Evolutionary conservation across 37 sponge, comb jelly and placozoan genomes (phyloP).

Genomic region (Crambe crambe): DNA sequence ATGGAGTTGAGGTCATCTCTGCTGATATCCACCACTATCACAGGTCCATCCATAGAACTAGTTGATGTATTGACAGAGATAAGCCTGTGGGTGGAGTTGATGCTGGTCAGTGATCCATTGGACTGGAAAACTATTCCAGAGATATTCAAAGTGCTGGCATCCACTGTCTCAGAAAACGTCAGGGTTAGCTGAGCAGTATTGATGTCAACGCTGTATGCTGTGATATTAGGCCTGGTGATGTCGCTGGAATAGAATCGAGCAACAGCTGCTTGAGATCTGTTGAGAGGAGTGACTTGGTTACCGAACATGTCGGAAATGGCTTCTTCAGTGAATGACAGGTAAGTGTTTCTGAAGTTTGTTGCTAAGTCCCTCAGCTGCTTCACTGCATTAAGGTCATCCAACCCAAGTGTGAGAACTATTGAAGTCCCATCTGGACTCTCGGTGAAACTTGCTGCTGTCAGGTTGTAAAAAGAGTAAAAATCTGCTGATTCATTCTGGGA

Average conservation of each 20-base stretch:
- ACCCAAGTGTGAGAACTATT: conserved; percentile 42
- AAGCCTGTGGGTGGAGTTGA: conserved; percentile 37
- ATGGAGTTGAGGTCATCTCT: conserved; percentile 83
- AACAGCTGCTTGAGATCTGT: conserved; percentile 23
- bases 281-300: conserved; percentile 45
- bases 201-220: conserved; percentile 47
- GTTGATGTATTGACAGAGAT: conserved; percentile 40
- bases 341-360: conserved; percentile 44
- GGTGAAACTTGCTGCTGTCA: conserved; percentile 37
- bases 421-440: conserved; percentile 30
- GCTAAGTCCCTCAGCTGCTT: conserved; percentile 69
- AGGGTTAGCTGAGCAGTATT: conserved; percentile 53
- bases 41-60: conserved; percentile 42
- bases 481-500: conserved; percentile 29
- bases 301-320: conserved; percentile 81
- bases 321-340: conserved; percentile 49
- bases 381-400: conserved; percentile 77
- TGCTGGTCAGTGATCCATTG: background rate
- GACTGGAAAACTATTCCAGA: conserved; percentile 59
- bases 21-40: conserved; percentile 47
- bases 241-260: conserved; percentile 37
- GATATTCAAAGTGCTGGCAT: conserved; percentile 79
- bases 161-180: conserved; percentile 86
- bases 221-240: conserved; percentile 58
- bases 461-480: conserved; percentile 16